These are phyloP conservation scores for Festucalex cinctus DNA, from an alignment of 2,113 vertebrate genomes.

Conservation along the genomic window DNA sequence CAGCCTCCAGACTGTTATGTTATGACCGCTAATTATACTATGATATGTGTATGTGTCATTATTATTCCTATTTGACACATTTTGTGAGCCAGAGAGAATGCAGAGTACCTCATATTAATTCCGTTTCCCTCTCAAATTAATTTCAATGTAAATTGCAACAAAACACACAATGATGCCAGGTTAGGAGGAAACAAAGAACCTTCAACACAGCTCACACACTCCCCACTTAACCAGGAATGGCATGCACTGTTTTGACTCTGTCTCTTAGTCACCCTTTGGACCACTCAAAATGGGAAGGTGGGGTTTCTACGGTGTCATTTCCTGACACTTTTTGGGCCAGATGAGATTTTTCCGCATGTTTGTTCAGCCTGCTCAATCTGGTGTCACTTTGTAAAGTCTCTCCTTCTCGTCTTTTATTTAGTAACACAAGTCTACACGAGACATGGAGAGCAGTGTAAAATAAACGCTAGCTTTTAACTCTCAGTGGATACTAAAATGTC, in stretches of 20 bases:
- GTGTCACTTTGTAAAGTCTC: constrained; percentile 70
- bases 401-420: constrained; percentile 64
- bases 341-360: constrained; percentile 77
- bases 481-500: constrained; percentile 66
- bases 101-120: constrained; percentile 75
- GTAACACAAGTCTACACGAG: constrained; percentile 68
- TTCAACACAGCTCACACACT: constrained; percentile 18
- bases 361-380: constrained; percentile 78
- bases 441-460: constrained; percentile 69
- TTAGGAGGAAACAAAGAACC: constrained; percentile 30
- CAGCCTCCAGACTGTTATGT: constrained; percentile 78
- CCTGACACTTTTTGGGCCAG: constrained; percentile 60
- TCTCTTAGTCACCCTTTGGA: constrained; percentile 40
- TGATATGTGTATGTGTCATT: constrained; percentile 74
- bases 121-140: constrained; percentile 51
- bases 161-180: constrained; percentile 30
- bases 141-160: constrained; percentile 22
- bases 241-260: constrained; percentile 67
- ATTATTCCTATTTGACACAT: constrained; percentile 70
- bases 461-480: constrained; percentile 74
- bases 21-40: constrained; percentile 75
- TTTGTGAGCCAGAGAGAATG: constrained; percentile 77
- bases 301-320: constrained; percentile 61
- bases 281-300: constrained; percentile 38
- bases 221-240: constrained; percentile 57